Evolutionary conservation across 1,140 invertebrate species (phyloP).

Genomic region (Drosophila pseudoobscura): DNA sequence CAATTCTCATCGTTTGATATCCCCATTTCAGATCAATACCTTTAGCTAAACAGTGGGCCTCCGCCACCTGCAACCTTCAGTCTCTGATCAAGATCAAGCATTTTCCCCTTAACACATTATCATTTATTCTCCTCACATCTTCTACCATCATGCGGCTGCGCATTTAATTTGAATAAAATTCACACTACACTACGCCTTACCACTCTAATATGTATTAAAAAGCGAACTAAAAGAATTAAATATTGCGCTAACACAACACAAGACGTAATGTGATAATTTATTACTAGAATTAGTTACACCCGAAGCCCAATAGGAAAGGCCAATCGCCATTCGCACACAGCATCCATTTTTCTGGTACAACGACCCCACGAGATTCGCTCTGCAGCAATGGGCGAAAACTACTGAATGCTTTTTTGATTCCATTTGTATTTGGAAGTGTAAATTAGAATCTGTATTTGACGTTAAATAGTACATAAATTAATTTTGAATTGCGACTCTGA

Average conservation of each 20-base stretch:
- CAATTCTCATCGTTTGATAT: background rate
- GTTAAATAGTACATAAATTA: no score
- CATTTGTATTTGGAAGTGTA: no score
- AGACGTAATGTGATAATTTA: no score
- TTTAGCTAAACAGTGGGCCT: slow-evolving; percentile 59
- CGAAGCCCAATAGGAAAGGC: no score
- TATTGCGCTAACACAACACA: slow-evolving; percentile 47
- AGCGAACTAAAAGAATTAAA: slow-evolving; percentile 48
- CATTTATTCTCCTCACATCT: slow-evolving; percentile 54
- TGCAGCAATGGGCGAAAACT: no score
- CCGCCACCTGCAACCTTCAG: background rate
- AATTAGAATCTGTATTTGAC: no score
- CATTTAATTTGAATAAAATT: slow-evolving; percentile 71
- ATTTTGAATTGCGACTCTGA: no score
- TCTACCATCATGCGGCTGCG: slow-evolving; percentile 46
- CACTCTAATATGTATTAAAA: slow-evolving; percentile 66
- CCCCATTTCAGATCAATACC: slow-evolving; percentile 69
- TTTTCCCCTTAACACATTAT: slow-evolving; percentile 46
- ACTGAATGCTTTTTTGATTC: no score
- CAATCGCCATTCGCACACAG: no score
- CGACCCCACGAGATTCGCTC: no score
- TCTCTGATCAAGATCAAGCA: slow-evolving; percentile 42
- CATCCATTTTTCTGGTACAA: no score
- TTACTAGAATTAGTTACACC: no score
- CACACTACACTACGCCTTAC: slow-evolving; percentile 65